Evolutionary conservation across 2,113 vertebrate genomes (phyloP).

Genomic region (Arizona elegans): DNA sequence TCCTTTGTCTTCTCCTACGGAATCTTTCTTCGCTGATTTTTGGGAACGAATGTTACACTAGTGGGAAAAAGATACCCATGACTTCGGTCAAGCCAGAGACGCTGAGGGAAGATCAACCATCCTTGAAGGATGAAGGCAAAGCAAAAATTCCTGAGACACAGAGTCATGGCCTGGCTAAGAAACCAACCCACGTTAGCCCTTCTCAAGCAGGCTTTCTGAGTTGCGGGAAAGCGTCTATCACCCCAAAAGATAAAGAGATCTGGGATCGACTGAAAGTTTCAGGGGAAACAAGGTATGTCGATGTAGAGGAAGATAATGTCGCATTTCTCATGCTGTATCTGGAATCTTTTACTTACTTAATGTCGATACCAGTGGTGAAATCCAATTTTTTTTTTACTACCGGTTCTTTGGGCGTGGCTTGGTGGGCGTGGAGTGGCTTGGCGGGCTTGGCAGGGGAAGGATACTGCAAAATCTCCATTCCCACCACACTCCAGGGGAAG

Average conservation of each 20-base stretch:
- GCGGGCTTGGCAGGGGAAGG: too few species aligned
- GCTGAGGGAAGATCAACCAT: conserved; percentile 58
- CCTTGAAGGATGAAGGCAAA: conserved; percentile 53
- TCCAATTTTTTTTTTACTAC: too few species aligned
- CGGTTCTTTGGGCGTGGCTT: too few species aligned
- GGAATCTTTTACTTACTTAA: too few species aligned
- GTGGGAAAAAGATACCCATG: conserved; percentile 58
- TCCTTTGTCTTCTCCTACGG: conserved; percentile 49
- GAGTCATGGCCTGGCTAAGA: conserved; percentile 79
- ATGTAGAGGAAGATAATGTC: not conserved
- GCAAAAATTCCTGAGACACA: conserved; percentile 70
- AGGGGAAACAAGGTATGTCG: conserved; percentile 81
- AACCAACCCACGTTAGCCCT: conserved; percentile 67
- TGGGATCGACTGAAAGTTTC: conserved; percentile 89
- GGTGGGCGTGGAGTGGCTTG: too few species aligned
- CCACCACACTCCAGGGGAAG: too few species aligned
- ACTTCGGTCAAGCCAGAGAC: conserved; percentile 57
- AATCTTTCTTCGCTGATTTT: conserved; percentile 48
- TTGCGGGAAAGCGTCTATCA: conserved; percentile 77
- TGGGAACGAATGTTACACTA: conserved; percentile 59
- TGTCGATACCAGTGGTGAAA: too few species aligned
- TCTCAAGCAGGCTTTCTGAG: conserved; percentile 64
- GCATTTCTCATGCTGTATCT: too few species aligned
- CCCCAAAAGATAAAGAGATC: conserved; percentile 86
- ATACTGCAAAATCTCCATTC: too few species aligned